Conservation (phyloP, 2,797 vertebrate species). For the Peromyscus attwateri region DNA sequence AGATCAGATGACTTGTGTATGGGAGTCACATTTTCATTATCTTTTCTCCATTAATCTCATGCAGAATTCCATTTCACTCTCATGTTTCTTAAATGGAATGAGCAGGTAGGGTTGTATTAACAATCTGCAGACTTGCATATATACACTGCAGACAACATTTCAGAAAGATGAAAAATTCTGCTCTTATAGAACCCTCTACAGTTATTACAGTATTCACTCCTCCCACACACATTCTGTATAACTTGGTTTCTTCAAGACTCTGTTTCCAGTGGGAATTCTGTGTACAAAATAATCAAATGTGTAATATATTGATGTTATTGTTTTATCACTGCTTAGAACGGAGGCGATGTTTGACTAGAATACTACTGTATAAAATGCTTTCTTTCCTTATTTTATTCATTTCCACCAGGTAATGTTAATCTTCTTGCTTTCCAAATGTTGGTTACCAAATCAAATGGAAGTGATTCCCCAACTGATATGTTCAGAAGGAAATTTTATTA, state of each 20-base stretch:
- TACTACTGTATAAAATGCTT: not conserved
- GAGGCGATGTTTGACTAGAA: not conserved
- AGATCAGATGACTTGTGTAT: conserved; percentile 55
- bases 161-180: conserved; percentile 62
- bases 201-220: not conserved
- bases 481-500: conserved; percentile 39
- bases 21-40: conserved; percentile 78
- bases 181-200: not conserved
- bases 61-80: conserved; percentile 79
- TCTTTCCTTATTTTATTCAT: not conserved
- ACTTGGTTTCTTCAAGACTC: not conserved
- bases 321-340: conserved; percentile 18
- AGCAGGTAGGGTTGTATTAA: conserved; percentile 73
- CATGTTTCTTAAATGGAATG: conserved; percentile 81
- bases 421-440: not conserved
- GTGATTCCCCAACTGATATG: not conserved
- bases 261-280: not conserved
- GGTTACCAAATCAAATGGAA: conserved; percentile 6
- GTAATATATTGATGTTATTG: not conserved
- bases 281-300: conserved; percentile 24
- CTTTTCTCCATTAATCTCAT: conserved; percentile 72
- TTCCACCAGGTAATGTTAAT: not conserved
- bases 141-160: conserved; percentile 70
- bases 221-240: not conserved
- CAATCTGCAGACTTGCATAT: conserved; percentile 63